phyloP scores from a whole-genome alignment of 2,797 vertebrate genomes.

The Gorsachius magnificus region DNA sequence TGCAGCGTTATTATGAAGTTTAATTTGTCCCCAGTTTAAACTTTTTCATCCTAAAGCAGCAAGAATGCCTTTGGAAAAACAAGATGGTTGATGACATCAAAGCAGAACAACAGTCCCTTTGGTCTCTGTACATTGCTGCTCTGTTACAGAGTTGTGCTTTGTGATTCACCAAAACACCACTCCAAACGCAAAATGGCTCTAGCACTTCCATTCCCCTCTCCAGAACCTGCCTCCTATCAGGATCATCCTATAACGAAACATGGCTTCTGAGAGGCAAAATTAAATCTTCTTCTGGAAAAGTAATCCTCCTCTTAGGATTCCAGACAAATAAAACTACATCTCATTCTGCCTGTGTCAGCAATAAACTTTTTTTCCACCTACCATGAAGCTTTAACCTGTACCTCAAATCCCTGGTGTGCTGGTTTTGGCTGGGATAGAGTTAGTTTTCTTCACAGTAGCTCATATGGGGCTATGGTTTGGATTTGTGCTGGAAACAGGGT shows the following conservation, averaged over 20 bases:
- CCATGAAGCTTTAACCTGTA: not conserved
- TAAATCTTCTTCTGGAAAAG: not conserved
- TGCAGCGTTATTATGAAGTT: not conserved
- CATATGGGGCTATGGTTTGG: no score
- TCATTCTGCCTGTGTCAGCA: not conserved
- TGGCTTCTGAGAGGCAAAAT: not conserved
- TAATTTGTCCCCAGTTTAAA: not conserved
- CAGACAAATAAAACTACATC: not conserved
- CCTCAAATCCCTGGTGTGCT: not conserved
- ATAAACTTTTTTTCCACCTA: not conserved
- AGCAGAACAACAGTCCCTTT: not conserved
- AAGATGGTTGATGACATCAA: not conserved
- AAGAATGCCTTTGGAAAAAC: not conserved
- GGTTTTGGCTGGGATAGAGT: no score
- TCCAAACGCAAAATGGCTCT: not conserved
- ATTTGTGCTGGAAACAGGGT: no score
- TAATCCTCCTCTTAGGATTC: not conserved
- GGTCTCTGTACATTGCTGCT: not conserved
- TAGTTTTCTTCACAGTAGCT: no score
- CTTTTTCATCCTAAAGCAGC: not conserved
- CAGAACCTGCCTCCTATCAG: not conserved
- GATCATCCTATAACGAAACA: not conserved
- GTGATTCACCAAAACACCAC: not conserved
- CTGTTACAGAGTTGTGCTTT: not conserved
- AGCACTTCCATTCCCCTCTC: not conserved